These are phyloP conservation scores for Patiria pectinifera DNA, from an alignment of 53 echinoderm and acorn worm species.

Conservation along the genomic window DNA sequence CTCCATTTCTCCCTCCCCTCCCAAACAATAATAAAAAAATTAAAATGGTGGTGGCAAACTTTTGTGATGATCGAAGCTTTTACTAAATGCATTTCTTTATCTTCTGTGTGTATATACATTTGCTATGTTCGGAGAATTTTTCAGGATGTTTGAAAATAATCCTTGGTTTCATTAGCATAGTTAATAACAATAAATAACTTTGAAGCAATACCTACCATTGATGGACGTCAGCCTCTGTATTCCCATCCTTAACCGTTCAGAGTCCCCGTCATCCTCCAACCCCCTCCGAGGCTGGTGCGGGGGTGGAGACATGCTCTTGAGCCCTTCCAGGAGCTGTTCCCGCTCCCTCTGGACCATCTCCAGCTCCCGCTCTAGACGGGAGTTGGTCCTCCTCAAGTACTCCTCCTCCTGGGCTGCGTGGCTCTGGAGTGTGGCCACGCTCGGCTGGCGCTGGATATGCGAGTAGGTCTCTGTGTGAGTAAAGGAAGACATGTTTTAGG, in stretches of 20 bases:
- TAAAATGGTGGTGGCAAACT: too few relatives aligned
- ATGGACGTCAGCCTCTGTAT: constrained; percentile 14
- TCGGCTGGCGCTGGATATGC: constrained; percentile 63
- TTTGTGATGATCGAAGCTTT: too few relatives aligned
- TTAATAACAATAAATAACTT: too few relatives aligned
- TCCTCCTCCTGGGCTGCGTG: constrained; percentile 60
- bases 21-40: too few relatives aligned
- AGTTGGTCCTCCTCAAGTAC: constrained; percentile 76
- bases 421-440: constrained; percentile 18
- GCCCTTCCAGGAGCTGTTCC: constrained; percentile 77
- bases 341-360: constrained; percentile 80
- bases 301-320: constrained; percentile 42
- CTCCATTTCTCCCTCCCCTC: too few relatives aligned
- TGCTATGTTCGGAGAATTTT: too few relatives aligned
- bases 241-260: not conserved
- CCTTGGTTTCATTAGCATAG: too few relatives aligned
- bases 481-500: not conserved
- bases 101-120: too few relatives aligned
- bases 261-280: not conserved
- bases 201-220: constrained; percentile 2
- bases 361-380: constrained; percentile 82
- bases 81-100: too few relatives aligned
- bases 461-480: constrained; percentile 57
- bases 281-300: constrained; percentile 19
- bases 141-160: too few relatives aligned